Percentiles rank a stretch among this genome's conserved stretches.
Evolutionary conservation across 2,113 vertebrate species (phyloP).

Genomic region (Apteryx mantelli): DNA sequence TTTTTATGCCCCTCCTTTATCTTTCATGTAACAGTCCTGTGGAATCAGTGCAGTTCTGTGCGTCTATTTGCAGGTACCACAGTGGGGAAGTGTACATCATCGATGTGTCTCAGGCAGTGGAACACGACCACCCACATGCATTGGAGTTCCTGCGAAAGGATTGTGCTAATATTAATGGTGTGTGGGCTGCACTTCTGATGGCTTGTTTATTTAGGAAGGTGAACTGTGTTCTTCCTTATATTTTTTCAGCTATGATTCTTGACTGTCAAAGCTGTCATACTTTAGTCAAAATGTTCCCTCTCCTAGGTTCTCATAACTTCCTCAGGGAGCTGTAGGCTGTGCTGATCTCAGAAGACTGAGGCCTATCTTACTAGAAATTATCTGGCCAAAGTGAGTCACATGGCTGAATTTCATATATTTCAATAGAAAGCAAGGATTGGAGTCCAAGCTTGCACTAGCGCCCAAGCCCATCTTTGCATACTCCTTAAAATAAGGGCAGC

Average conservation of each 20-base stretch:
- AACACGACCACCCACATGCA: slow-evolving; percentile 94
- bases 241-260: not conserved
- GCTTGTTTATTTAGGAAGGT: not conserved
- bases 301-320: not conserved
- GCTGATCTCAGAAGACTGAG: not conserved
- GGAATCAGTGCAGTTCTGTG: not conserved
- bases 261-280: not conserved
- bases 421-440: not conserved
- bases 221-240: not conserved
- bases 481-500: too few species aligned
- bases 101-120: slow-evolving; percentile 95
- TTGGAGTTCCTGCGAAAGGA: slow-evolving; percentile 97
- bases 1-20: not conserved
- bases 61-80: slow-evolving; percentile 82
- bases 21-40: rapidly evolving
- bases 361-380: not conserved
- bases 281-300: not conserved
- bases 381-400: not conserved
- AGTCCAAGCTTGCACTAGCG: not conserved
- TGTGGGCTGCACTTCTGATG: not conserved
- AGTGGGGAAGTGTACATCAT: slow-evolving; percentile 88
- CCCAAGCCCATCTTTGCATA: not conserved
- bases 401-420: not conserved
- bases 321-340: not conserved
- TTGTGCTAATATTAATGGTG: slow-evolving; percentile 92